Evolutionary conservation across 2,797 vertebrate genomes (phyloP).

Genomic region (Phalanger gymnotis): DNA sequence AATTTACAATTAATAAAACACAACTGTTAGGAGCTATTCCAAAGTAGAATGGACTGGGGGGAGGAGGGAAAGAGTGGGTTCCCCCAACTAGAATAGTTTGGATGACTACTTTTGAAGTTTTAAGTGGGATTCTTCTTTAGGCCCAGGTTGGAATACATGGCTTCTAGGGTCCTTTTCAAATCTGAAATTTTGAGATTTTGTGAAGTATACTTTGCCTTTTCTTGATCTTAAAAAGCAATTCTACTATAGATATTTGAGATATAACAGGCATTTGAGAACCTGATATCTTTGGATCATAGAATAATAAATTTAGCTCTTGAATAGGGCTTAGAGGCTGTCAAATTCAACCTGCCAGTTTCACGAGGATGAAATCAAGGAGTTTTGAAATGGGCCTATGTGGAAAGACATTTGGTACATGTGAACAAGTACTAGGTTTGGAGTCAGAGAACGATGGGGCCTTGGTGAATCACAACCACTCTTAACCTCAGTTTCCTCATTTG

Average conservation of each 20-base stretch:
- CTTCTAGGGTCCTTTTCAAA: not conserved
- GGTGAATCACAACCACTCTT: not conserved
- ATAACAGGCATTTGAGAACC: not conserved
- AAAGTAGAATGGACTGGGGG: not conserved
- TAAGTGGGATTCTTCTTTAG: not conserved
- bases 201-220: not conserved
- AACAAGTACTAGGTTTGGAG: not conserved
- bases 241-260: conserved; percentile 45
- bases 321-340: not conserved
- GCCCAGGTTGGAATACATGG: not conserved
- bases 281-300: not conserved
- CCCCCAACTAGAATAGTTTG: not conserved
- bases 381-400: not conserved
- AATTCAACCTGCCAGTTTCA: not conserved
- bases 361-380: not conserved
- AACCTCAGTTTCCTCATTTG: not conserved
- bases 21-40: not conserved
- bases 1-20: not conserved
- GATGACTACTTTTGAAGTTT: not conserved
- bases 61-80: not conserved
- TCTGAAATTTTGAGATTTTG: not conserved
- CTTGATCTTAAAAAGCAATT: conserved; percentile 16
- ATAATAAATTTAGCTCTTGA: not conserved
- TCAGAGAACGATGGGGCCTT: not conserved
- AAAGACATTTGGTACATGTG: not conserved